Evolutionary conservation across 2,113 vertebrate genomes (phyloP), one percentile per base, ranked within the genome.

Genomic region (Mohoua ochrocephala): DNA sequence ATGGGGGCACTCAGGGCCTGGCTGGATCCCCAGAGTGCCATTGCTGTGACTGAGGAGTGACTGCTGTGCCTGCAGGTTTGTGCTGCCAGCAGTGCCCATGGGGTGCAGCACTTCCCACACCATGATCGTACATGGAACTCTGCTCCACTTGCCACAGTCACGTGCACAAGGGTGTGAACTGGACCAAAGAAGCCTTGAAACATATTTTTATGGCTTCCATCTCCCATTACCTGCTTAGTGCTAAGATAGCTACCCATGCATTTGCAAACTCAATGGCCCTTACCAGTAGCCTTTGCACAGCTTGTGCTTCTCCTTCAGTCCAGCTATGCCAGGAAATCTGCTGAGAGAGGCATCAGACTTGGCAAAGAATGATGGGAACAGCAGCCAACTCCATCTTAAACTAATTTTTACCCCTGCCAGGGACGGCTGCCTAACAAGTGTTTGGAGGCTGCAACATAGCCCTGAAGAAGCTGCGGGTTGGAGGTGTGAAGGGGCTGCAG

Each of bases 81-180:
- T n/a, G 1, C 39, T 54, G 44, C 71, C 2, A 1, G 35, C 71
- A 33, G 37, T 39, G 60, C 42, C 1, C 1, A 0, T 33, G 56
- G 52, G 31, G 4, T 59, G 12, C 39, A 28, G 63, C 39, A 1
- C 33, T 81, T 39, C 30, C 39, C 2, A 1, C 13, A 0, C 0
- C 0, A 7, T n/a, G 41, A 5, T 4, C 1, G 0, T 14, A 9
- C n/a, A 3, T 0, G 9, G 31, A 59, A 22, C 16, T 11, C 41
- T 5, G 22, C 50, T 86, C 13, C 53, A 52, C 17, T 15, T 4
- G 1, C 47, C 60, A 39, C 61, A 67, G 7, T 19, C 50, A 23
- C 8, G 0, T 6, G 17, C 30, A 41, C 19, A 50, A 5, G 8
- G 39, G 4, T 81, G 39, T 57, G 56, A 67, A 13, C 6, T 45